Percentiles rank a stretch among this genome's conserved stretches.
phyloP scores from a whole-genome alignment of 1,140 invertebrate species.

The Drosophila tropicalis region DNA sequence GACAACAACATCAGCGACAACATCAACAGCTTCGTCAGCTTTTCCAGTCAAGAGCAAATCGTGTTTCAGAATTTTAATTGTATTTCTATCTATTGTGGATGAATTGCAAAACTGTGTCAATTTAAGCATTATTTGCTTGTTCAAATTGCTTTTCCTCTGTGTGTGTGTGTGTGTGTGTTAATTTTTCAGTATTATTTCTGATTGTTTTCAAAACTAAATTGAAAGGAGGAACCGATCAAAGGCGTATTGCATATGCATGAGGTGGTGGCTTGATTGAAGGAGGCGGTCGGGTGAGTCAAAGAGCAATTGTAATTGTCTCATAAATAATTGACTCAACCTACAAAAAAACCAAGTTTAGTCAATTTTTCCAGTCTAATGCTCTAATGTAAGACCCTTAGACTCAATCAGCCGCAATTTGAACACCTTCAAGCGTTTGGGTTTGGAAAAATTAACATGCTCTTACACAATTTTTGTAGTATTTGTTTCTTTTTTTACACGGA shows the following conservation, averaged over 20 bases:
- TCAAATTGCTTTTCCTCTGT: slow-evolving; percentile 27
- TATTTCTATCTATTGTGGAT: slow-evolving; percentile 62
- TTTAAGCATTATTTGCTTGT: slow-evolving; percentile 19
- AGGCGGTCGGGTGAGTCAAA: slow-evolving; percentile 25
- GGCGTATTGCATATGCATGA: slow-evolving; percentile 50
- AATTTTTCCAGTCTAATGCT: not conserved
- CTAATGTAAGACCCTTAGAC: not conserved
- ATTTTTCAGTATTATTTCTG: not conserved
- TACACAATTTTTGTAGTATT: slow-evolving; percentile 53
- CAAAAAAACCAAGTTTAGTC: not conserved
- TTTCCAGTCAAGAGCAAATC: slow-evolving; percentile 62
- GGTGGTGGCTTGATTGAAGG: slow-evolving; percentile 6
- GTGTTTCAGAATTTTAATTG: slow-evolving; percentile 68
- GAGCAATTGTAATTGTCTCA: slow-evolving; percentile 32
- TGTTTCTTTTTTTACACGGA: not conserved
- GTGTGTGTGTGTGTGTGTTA: slow-evolving; percentile 24
- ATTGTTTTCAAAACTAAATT: slow-evolving; percentile 2
- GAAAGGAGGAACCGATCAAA: not conserved
- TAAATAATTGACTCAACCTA: slow-evolving; percentile 15
- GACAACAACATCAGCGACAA: slow-evolving; percentile 3
- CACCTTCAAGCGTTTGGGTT: slow-evolving; percentile 46
- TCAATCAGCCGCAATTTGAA: slow-evolving; percentile 60
- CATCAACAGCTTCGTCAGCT: slow-evolving; percentile 1
- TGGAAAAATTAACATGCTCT: slow-evolving; percentile 67
- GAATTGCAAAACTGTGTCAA: slow-evolving; percentile 69